Base-by-base conservation (phyloP, 2,113 vertebrate genomes). In the Brachyhypopomus occidentalis region DNA sequence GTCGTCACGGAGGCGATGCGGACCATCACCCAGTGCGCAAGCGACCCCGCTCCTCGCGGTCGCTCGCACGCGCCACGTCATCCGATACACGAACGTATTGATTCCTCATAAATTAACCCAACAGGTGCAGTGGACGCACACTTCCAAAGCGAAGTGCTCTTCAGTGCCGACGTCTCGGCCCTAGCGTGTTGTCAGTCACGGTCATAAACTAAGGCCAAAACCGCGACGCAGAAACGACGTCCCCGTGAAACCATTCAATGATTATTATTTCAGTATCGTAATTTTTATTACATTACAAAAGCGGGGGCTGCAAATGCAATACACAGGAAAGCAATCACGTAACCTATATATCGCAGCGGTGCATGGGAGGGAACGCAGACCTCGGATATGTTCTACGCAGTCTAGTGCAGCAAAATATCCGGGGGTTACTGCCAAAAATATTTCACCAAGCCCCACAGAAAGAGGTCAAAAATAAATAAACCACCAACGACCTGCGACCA, bases 71-170 rank as follows among this genome's bases (percentile, higher is more conserved):
- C 12, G 34, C 67, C 79, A 88, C 85, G 80, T 85, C 88, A 85
- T 89, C 45, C 83, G 19, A 72, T 82, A 78, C 60, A 83, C 71
- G 58, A 84, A 76, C 48, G 34, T 66, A 66, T 84, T 73, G 66
- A 66, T 90, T 87, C 74, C 80, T 85, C 83, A 89, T 89, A 84
- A 66, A 79, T 80, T 75, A 85, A 55, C 64, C 48, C 67, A 72
- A 83, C 77, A 84, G 5, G 45, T 52, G 45, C 45, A 52, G 45
- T 52, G 45, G 45, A 11, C 45, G 45, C 8, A 52, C 45, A 14
- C 45, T 11, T 52, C 45, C 45, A 14, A 52, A 52, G 7, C 45
- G 9, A 52, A 52, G 9, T 52, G 12, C 45, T 11, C 45, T 2
- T 14, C 12, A 52, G 12, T 52, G 12, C 45, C 45, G 45, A 14